Evolutionary conservation across 2,888 invertebrate species (phyloP), one percentile per base, ranked within the genome.

Genomic region (Chloroclystis v-ata): DNA sequence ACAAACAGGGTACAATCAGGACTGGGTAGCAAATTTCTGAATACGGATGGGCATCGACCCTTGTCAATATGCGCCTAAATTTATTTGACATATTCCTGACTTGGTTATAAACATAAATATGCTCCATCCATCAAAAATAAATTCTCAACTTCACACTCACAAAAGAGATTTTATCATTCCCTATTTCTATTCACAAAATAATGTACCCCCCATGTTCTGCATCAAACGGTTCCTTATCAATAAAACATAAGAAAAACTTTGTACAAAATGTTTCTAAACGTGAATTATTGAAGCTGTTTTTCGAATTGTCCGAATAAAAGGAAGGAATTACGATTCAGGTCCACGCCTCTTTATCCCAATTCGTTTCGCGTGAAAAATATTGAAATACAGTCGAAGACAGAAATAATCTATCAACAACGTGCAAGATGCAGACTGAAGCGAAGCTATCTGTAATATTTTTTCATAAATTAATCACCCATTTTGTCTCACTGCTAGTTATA

Each of bases 311-410:
- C 44, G 61, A 63, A 57, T 47, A 65, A 64, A 63, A 61, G 61
- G 59, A 49, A 54, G 48, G 51, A 62, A 69, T 72, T 70, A 69
- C 64, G 63, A 75, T 71, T 70, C 67, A 54, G 52, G 59, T 44
- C 59, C 47, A 37, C 57, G 66, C 54, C 56, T 65, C 63, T 64
- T 72, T 67, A 67, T 67, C 60, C 57, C 65, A 68, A 71, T 73
- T 67, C 66, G 64, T 65, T 69, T 65, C 69, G 67, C 68, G 72
- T 71, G 71, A 69, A 75, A 75, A 74, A 75, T 78, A 78, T 78
- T 75, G 70, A 75, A 76, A 76, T 69, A 72, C 65, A 63, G 52
- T 46, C 51, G 51, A 52, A 61, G 58, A 63, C 67, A 52, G 66
- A 71, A 66, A 73, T 72, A 70, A 64, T 64, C 60, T 58, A 61